These are phyloP conservation scores for Ciconia boyciana DNA, from an alignment of 2,113 vertebrate genomes.

Conservation along the genomic window DNA sequence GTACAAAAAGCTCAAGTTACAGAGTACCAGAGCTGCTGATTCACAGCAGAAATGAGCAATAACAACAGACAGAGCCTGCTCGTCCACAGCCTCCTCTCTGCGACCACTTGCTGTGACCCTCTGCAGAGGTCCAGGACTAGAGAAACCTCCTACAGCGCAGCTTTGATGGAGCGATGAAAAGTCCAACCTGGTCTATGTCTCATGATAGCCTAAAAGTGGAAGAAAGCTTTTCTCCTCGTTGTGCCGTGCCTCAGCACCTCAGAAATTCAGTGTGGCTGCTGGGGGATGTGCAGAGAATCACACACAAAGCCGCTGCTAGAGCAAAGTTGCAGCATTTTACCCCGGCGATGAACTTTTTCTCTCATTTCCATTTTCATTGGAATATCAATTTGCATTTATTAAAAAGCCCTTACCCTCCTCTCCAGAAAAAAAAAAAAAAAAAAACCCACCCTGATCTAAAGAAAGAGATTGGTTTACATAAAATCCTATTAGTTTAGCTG, in stretches of 20 bases:
- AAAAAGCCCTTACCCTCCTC: constrained; percentile 45
- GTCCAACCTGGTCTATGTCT: background rate
- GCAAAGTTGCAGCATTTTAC: background rate
- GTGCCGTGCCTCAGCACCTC: background rate
- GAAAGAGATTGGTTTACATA: constrained; percentile 58
- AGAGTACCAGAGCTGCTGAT: background rate
- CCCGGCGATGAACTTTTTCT: constrained; percentile 27
- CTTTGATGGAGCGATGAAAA: background rate
- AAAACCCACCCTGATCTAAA: background rate
- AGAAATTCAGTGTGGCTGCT: background rate
- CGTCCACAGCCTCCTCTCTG: background rate
- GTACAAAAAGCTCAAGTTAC: background rate
- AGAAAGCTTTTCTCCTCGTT: background rate
- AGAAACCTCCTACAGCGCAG: background rate
- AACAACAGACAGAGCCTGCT: background rate
- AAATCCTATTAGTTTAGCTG: constrained; percentile 63
- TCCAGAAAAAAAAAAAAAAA: background rate
- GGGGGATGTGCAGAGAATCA: background rate
- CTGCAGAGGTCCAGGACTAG: background rate
- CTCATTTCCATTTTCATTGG: constrained; percentile 53
- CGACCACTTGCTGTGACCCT: fast-evolving
- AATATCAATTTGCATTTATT: constrained; percentile 65
- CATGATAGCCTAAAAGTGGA: background rate
- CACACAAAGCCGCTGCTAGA: background rate
- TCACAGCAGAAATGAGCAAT: background rate